Evolutionary conservation across 2,888 invertebrate species (phyloP).

Genomic region (Tachina lurida): DNA sequence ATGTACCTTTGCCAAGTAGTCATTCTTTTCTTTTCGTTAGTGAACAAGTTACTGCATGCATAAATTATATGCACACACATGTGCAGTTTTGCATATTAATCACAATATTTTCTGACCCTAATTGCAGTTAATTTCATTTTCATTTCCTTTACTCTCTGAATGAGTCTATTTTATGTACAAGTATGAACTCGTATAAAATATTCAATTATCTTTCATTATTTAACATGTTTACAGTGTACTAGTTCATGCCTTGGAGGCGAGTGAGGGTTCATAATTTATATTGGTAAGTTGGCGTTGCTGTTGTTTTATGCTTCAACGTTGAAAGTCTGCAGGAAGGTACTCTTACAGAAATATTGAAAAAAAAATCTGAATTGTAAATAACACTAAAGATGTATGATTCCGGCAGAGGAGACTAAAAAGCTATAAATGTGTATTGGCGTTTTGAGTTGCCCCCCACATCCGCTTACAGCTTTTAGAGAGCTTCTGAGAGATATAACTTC

Average conservation of each 20-base stretch:
- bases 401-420: too few relatives aligned
- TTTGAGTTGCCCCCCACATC: too few relatives aligned
- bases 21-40: neutral
- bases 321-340: slow-evolving; percentile 8
- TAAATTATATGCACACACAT: slow-evolving; percentile 70
- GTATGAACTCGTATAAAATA: slow-evolving; percentile 54
- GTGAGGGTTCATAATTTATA: slow-evolving; percentile 63
- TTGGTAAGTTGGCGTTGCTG: slow-evolving; percentile 18
- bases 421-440: too few relatives aligned
- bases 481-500: too few relatives aligned
- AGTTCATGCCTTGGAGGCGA: slow-evolving; percentile 39
- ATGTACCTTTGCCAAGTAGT: slow-evolving; percentile 1
- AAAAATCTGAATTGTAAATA: neutral
- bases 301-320: neutral
- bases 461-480: too few relatives aligned
- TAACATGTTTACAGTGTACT: slow-evolving; percentile 53
- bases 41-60: slow-evolving; percentile 48
- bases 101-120: slow-evolving; percentile 72
- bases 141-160: slow-evolving; percentile 46
- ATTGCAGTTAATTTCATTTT: slow-evolving; percentile 71
- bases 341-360: neutral
- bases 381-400: too few relatives aligned
- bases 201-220: slow-evolving; percentile 69
- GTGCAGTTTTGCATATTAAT: slow-evolving; percentile 73
- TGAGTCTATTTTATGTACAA: slow-evolving; percentile 16